Evolutionary conservation across 1,140 invertebrate genomes (phyloP).

Genomic region (Ceratosolen solmsi): DNA sequence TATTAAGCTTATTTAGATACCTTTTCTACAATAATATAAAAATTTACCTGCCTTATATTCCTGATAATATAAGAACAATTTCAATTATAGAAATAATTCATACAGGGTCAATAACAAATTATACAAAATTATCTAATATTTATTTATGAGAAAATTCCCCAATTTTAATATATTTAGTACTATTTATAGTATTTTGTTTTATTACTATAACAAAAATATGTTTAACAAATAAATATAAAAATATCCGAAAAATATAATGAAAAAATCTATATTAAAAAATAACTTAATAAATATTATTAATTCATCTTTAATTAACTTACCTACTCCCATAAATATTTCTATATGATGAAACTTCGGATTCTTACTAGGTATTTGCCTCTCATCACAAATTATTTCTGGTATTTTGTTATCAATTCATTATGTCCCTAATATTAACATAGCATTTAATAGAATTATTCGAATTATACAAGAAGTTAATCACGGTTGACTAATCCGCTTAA

Average conservation of each 20-base stretch:
- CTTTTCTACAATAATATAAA: background rate
- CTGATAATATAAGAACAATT: background rate
- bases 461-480: conserved; percentile 75
- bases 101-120: conserved; percentile 73
- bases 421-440: conserved; percentile 72
- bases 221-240: conserved; percentile 39
- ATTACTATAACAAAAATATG: conserved; percentile 44
- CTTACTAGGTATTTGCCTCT: conserved; percentile 76
- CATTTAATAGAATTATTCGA: conserved; percentile 76
- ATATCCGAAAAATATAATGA: conserved; percentile 18
- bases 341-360: conserved; percentile 71
- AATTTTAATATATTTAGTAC: conserved; percentile 49
- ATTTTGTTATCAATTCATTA: conserved; percentile 78
- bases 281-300: conserved; percentile 56
- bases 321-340: conserved; percentile 65
- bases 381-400: conserved; percentile 77
- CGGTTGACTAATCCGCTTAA: conserved; percentile 74
- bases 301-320: conserved; percentile 72
- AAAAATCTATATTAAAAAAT: conserved; percentile 34
- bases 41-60: background rate
- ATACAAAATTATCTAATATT: conserved; percentile 39
- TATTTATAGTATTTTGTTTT: conserved; percentile 23
- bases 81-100: conserved; percentile 43
- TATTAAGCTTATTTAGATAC: background rate
- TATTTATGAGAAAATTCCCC: conserved; percentile 44